Base-by-base conservation (phyloP, 2,888 invertebrate species). In the Branchinecta sandiegonensis region DNA sequence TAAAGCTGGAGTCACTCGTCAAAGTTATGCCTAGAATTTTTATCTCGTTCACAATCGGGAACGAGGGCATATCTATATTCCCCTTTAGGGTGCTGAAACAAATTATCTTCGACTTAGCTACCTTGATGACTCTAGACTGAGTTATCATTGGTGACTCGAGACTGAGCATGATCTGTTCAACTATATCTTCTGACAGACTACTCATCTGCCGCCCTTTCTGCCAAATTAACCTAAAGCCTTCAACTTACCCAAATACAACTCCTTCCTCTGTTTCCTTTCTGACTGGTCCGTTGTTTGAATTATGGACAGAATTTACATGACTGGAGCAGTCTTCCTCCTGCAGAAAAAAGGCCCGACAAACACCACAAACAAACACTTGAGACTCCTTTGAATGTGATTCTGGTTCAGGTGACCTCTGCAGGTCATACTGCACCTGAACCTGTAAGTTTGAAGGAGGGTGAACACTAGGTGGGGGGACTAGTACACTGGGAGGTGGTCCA, bases 291-390 rank as follows among this genome's bases (percentile, higher is more conserved):
- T 37, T 37, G 37, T 37, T 37, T 1, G 63, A 56, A 17, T 56
- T 56, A 56, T 56, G 63, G 14, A 56, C 63, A 9, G 63, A 56
- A 23, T 56, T 56, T 56, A 56, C 63, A 10, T 56, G 63, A 11
- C 23, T 23, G n/a, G n/a, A n/a, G 23, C 63, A 56, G 63, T 56
- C 63, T 56, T 56, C 63, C 23, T 56, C 63, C 23, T n/a, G 14
- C n/a, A 56, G 63, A 23, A 56, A 56, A 11, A 56, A 56, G 8
- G 63, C 63, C 23, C 63, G 8, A 56, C 63, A 56, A 8, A 56
- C 63, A 56, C 63, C 63, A 56, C 63, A 56, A 11, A 56, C 23
- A 56, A 56, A 56, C n/a, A 56, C 63, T 56, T 56, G 63, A 56
- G 63, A 56, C 23, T 56, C 63, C 23, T 56, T 56, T 56, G 63